These are phyloP conservation scores for Aphelocoma californica DNA, from an alignment of 2,797 vertebrate species.

Conservation along the genomic window DNA sequence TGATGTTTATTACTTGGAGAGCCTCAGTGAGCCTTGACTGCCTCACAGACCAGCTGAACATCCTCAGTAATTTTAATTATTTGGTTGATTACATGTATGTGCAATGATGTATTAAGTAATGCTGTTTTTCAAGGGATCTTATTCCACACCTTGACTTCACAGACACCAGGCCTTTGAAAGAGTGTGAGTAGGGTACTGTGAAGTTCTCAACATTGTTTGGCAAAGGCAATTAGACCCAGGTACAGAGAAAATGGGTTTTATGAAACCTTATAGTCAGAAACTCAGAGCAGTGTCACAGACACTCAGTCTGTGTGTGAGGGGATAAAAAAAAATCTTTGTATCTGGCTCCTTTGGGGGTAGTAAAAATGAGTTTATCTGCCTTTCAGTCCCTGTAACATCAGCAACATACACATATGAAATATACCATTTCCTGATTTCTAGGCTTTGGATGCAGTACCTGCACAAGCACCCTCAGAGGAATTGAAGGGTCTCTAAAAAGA, in stretches of 20 bases:
- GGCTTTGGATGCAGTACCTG: neutral
- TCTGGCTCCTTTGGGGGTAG: neutral
- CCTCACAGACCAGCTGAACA: neutral
- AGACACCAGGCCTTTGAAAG: neutral
- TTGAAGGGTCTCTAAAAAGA: neutral
- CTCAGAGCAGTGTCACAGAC: neutral
- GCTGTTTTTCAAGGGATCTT: neutral
- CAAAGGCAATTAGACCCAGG: neutral
- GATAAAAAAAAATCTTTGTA: neutral
- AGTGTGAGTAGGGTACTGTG: neutral
- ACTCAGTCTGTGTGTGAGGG: neutral
- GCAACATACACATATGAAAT: neutral
- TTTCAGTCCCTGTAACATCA: neutral
- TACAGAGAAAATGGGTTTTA: neutral
- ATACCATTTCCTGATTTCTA: neutral
- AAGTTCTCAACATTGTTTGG: neutral
- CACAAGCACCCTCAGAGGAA: neutral
- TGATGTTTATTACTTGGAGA: neutral
- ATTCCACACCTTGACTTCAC: neutral
- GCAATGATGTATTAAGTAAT: neutral
- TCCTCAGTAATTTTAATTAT: neutral
- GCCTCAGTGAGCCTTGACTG: neutral
- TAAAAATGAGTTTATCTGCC: neutral
- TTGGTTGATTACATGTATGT: neutral
- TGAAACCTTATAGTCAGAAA: neutral